A percentile compares a stretch with the other conserved stretches of the same genome.
phyloP scores from a whole-genome alignment of 2,113 vertebrate genomes.

The Ahaetulla prasina region DNA sequence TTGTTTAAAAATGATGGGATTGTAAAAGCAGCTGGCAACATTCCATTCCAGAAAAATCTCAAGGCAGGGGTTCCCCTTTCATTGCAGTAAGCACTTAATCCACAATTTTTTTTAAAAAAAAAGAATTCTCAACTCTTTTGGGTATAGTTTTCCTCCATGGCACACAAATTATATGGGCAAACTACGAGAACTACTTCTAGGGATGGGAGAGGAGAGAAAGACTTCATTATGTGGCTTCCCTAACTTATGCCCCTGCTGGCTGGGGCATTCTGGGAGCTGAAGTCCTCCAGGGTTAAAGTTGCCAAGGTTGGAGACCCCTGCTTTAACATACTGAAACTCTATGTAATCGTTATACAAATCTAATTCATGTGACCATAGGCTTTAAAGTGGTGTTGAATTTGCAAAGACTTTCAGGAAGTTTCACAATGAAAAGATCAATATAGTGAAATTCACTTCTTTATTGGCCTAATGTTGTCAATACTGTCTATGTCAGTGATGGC shows the following conservation, averaged over 20 bases:
- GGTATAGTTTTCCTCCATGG: constrained; percentile 27
- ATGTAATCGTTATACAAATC: not conserved
- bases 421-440: not conserved
- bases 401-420: not conserved
- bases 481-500: not conserved
- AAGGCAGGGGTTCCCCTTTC: constrained; percentile 41
- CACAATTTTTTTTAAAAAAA: constrained; percentile 13
- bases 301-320: too few species aligned
- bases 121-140: constrained; percentile 53
- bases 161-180: constrained; percentile 2
- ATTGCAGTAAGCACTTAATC: constrained; percentile 51
- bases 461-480: not conserved
- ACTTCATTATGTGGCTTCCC: not conserved
- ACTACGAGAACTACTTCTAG: not conserved
- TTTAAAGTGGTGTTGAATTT: not conserved
- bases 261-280: too few species aligned
- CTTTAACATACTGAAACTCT: not conserved
- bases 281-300: too few species aligned
- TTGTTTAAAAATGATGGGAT: constrained; percentile 43
- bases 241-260: too few species aligned
- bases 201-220: not conserved
- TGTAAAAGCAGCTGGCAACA: constrained; percentile 37
- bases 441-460: not conserved
- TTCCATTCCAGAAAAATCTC: constrained; percentile 44
- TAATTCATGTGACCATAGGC: not conserved